Evolutionary conservation across 1,140 invertebrate genomes (phyloP), one percentile per base, ranked within the genome.

Genomic region (Acromyrmex echinatior): DNA sequence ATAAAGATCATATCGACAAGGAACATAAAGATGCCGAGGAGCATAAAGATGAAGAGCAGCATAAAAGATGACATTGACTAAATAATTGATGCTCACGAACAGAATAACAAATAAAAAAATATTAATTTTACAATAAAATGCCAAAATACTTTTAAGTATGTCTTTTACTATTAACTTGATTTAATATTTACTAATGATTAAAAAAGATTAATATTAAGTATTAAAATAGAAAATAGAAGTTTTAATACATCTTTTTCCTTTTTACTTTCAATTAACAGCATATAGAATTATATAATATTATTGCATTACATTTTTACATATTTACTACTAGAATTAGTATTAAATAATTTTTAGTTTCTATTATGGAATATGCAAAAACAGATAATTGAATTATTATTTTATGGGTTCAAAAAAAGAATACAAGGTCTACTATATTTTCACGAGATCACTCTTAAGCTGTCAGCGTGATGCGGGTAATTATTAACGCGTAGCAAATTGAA

Each of bases 381-480:
- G 7, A 68, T 28, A 66, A 53, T 66, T 68, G 7, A 5, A 21
- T 66, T 35, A 80, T 80, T 68, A 80, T 70, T 25, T 39, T 80
- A 56, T 70, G 0, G n/a, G 0, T 35, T 60, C 2, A 7, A 45
- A 28, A 1, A n/a, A 60, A 71, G 12, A 31, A 2, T 73, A 62
- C 0, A 74, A 49, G 25, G 0, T 39, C 49, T 14, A 58, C 2
- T 60, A 14, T 53, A 21, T 71, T 71, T 66, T 68, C 78, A 70
- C 16, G 16, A 86, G 6, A 81, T 66, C 21, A 31, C 66, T 80
- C 39, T 49, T 66, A 51, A 6, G 3, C 49, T 66, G 45, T 21
- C 51, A 49, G 4, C 18, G 3, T 28, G 31, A 16, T 49, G 39
- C 49, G 7, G 51, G 45, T 76, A 77, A 82, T 86, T 71, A 86